Base-by-base conservation (phyloP, 2,113 vertebrate species). In the Eptesicus fuscus region DNA sequence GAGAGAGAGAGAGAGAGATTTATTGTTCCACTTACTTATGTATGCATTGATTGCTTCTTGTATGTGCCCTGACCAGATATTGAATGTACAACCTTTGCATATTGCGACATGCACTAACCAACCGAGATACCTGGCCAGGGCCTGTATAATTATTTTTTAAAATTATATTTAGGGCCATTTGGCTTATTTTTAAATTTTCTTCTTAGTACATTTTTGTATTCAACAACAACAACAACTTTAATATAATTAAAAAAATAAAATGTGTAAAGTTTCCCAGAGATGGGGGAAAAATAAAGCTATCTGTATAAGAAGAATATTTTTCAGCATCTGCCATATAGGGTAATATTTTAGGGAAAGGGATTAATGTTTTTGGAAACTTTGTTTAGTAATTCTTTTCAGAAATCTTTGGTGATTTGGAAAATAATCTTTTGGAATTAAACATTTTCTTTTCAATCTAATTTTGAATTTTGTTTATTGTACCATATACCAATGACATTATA, bases 371-470 rank as follows among this genome's bases (percentile, higher is more conserved):
- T 23, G 42, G 42, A 42, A 47, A 93, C 40, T n/a, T 91, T 89
- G 42, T 95, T 93, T 40, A 89, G 23, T 79, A n/a, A 53, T 80
- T 93, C 20, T 94, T 91, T 87, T 77, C 13, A 76, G 47, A 92
- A 94, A 71, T 76, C 18, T 47, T 87, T 37, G 18, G 1, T 85
- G 49, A 93, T 67, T 92, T 56, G 23, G 47, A 74, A 56, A 12
- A 83, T 65, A 78, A 61, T 51, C 87, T 94, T 87, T 71, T 20
- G 91, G 14, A 95, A 80, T 93, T 56, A 16, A 63, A 9, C 5
- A 40, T 2, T 42, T 12, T 78, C 1, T 67, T 89, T 91, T 70
- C 7, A 90, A 42, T 90, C 2, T 76, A 53, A 70, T 88, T 94
- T 80, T 90, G 47, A 63, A 65, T 84, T 94, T 90, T 80, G 61